Evolutionary conservation across 2,888 invertebrate genomes (phyloP).

Genomic region (Bibio marci): DNA sequence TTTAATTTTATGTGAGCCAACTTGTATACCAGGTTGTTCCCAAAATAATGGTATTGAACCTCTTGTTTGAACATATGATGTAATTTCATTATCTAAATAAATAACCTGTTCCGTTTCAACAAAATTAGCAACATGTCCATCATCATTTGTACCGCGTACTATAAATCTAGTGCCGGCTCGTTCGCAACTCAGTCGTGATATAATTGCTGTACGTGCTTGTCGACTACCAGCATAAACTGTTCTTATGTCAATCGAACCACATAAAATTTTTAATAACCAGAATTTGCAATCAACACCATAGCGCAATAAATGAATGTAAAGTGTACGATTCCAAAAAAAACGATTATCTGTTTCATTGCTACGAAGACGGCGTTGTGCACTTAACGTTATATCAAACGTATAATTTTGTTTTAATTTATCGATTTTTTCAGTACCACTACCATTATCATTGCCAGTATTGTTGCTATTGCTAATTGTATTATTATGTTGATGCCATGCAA

Average conservation of each 20-base stretch:
- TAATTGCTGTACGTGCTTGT: slow-evolving; percentile 85
- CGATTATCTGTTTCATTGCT: slow-evolving; percentile 76
- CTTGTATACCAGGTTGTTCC: slow-evolving; percentile 98
- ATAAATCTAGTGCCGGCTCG: slow-evolving; percentile 96
- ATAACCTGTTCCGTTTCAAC: slow-evolving; percentile 99
- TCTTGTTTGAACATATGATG: slow-evolving; percentile 80
- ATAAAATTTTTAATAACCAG: slow-evolving; percentile 92
- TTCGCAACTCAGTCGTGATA: slow-evolving; percentile 93
- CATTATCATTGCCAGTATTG: too few species aligned
- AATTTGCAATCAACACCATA: slow-evolving; percentile 78
- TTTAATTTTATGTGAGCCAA: slow-evolving; percentile 96
- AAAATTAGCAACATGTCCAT: slow-evolving; percentile 98
- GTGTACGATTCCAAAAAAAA: slow-evolving; percentile 97
- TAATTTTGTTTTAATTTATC: slow-evolving; percentile 1
- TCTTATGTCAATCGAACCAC: slow-evolving; percentile 92
- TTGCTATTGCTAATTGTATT: slow-evolving; percentile 18
- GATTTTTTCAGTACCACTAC: neutral
- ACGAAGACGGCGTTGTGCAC: slow-evolving; percentile 75
- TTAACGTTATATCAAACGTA: slow-evolving; percentile 81
- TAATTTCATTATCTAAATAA: slow-evolving; percentile 75
- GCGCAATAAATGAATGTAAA: slow-evolving; percentile 82
- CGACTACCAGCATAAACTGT: slow-evolving; percentile 96
- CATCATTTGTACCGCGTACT: slow-evolving; percentile 97
- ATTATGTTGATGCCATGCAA: slow-evolving; percentile 52
- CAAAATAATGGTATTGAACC: slow-evolving; percentile 97